Evolutionary conservation across 2,888 invertebrate species (phyloP), one percentile per base, ranked within the genome.

Genomic region (Ferrisia virgata): DNA sequence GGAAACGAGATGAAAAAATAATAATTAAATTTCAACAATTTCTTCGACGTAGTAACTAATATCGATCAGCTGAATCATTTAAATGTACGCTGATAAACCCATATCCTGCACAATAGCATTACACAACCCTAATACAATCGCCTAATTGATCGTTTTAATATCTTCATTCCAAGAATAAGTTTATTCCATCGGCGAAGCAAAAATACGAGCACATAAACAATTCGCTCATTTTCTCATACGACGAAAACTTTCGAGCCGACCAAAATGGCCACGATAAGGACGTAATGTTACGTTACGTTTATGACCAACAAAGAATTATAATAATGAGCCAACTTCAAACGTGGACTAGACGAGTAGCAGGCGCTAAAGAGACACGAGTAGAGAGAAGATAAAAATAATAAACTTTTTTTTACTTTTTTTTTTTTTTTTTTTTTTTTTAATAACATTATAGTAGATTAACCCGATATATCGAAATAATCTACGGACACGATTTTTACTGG

Each of bases 401-500:
- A 64, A 64, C 28, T n/a, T n/a, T n/a, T n/a, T n/a, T n/a, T n/a
- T n/a, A n/a, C n/a, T n/a, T n/a, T n/a, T n/a, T n/a, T n/a, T n/a
- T n/a, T n/a, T n/a, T n/a, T n/a, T n/a, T n/a, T n/a, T n/a, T n/a
- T n/a, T n/a, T n/a, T n/a, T n/a, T 64, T 28, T 28, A 25, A 25
- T 64, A 64, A 64, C 58, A 64, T 64, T 64, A 47, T 47, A 47
- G 47, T 47, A 64, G 58, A 64, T 64, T 64, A 64, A 64, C 58
- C 58, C 25, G 58, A 8, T 36, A 25, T 64, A 64, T 64, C 58
- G 58, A 64, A 64, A 64, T 64, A 64, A 64, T 64, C 58, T 64
- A 64, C 58, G 58, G 28, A 64, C 58, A 64, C 58, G 58, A 28
- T 64, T 64, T 64, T 64, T 64, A 64, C 58, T 64, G 58, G 58